Percentiles rank a stretch among this genome's conserved stretches.
phyloP scores from a whole-genome alignment of 2,888 invertebrate genomes.

The Hermodice carunculata region DNA sequence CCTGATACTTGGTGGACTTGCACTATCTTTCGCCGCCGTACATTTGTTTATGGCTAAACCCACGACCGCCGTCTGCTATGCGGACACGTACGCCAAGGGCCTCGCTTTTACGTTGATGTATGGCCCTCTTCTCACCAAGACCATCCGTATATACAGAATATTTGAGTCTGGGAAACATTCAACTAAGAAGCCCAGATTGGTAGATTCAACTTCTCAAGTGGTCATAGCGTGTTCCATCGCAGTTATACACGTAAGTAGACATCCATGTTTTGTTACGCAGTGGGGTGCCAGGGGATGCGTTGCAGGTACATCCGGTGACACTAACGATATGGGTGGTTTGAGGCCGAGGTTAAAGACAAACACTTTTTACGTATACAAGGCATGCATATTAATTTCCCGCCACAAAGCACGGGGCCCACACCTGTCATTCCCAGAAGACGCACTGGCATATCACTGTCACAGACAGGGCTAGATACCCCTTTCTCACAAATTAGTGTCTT shows the following conservation, averaged over 20 bases:
- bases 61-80: slow-evolving; percentile 14
- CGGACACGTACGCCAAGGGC: slow-evolving; percentile 10
- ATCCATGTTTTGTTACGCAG: no score
- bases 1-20: slow-evolving; percentile 39
- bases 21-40: slow-evolving; percentile 31
- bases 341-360: no score
- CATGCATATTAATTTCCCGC: no score
- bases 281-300: no score
- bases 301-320: no score
- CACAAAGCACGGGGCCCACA: no score
- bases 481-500: no score
- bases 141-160: slow-evolving; percentile 47
- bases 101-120: slow-evolving; percentile 44
- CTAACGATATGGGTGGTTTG: no score
- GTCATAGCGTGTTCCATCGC: slow-evolving; percentile 8
- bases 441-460: no score
- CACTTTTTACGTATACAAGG: no score
- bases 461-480: no score
- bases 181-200: slow-evolving; percentile 28
- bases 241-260: slow-evolving; percentile 12
- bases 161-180: slow-evolving; percentile 36
- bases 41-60: slow-evolving; percentile 37
- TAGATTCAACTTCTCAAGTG: slow-evolving; percentile 13
- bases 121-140: slow-evolving; percentile 45
- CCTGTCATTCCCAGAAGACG: no score